A percentile compares a stretch with the other conserved stretches of the same genome.
phyloP scores from a whole-genome alignment of 37 sponge, comb jelly and placozoan genomes.

The Agelas oroides region DNA sequence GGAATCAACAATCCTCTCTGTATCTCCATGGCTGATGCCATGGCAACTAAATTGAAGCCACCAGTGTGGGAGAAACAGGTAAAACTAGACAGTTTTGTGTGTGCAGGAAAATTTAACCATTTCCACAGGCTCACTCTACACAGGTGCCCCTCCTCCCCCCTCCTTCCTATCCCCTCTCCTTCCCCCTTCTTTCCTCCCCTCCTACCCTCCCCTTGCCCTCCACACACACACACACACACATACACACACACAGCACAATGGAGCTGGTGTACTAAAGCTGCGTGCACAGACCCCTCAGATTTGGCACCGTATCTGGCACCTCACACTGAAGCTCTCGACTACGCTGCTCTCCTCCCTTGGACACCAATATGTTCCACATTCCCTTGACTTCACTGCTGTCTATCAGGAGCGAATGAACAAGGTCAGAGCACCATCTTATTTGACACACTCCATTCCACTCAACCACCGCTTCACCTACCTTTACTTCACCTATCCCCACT shows the following conservation, averaged over 20 bases:
- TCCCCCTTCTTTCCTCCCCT: no score
- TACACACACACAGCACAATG: no score
- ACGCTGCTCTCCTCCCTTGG: constrained; percentile 39
- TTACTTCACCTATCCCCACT: not conserved
- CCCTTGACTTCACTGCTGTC: constrained; percentile 66
- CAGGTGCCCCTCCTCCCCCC: no score
- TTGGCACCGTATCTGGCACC: constrained; percentile 58
- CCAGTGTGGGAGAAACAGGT: not conserved
- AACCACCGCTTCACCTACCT: not conserved
- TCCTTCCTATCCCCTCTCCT: no score
- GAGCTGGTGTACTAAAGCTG: no score
- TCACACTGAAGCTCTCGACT: constrained; percentile 42
- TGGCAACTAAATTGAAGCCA: constrained; percentile 13
- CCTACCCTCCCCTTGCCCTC: no score
- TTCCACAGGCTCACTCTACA: no score
- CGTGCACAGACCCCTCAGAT: constrained; percentile 2
- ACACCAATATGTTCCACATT: constrained; percentile 41
- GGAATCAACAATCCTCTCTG: constrained; percentile 33
- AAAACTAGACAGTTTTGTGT: not conserved
- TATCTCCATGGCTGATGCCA: constrained; percentile 40
- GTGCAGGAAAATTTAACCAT: constrained; percentile 14
- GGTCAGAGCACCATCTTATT: constrained; percentile 13
- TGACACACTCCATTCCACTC: not conserved
- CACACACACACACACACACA: no score
- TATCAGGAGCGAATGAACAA: constrained; percentile 33